Conservation (phyloP, 2,113 vertebrate genomes). For the Conger conger region DNA sequence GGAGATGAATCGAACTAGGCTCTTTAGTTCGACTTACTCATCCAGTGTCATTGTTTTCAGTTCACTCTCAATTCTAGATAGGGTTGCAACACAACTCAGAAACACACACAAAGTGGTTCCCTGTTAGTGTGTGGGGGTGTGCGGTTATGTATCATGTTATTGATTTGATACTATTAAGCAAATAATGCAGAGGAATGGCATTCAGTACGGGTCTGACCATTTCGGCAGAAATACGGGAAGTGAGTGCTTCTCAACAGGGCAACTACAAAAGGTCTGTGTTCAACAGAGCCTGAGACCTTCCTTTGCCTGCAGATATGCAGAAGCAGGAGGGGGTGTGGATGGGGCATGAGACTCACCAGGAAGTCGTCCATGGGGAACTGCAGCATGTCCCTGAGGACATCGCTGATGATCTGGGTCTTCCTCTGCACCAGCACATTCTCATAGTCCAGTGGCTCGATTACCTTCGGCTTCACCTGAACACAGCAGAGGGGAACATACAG, state of each 20-base stretch:
- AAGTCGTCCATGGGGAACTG: slow-evolving; percentile 96
- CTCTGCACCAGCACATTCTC: slow-evolving; percentile 96
- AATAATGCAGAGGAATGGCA: too few species aligned
- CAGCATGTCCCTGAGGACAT: slow-evolving; percentile 91
- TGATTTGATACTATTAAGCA: too few species aligned
- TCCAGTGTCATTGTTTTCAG: not conserved
- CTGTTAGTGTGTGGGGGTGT: too few species aligned
- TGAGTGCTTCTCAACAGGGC: not conserved
- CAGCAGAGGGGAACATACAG: not conserved
- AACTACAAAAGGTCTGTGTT: not conserved
- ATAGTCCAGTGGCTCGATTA: slow-evolving; percentile 95
- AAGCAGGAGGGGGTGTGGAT: not conserved
- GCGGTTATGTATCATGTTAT: too few species aligned
- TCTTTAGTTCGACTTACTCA: not conserved
- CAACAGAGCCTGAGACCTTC: not conserved
- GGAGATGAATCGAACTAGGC: not conserved
- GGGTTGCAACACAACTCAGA: too few species aligned
- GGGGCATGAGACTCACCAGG: slow-evolving; percentile 71
- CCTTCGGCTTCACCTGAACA: slow-evolving; percentile 80
- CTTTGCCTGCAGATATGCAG: not conserved
- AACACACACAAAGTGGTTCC: too few species aligned
- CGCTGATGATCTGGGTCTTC: slow-evolving; percentile 96
- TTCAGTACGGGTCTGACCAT: too few species aligned
- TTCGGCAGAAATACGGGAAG: not conserved
- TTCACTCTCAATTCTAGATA: not conserved